These are phyloP conservation scores for Tyrophagus putrescentiae DNA, from an alignment of 1,140 invertebrate genomes.

Conservation along the genomic window DNA sequence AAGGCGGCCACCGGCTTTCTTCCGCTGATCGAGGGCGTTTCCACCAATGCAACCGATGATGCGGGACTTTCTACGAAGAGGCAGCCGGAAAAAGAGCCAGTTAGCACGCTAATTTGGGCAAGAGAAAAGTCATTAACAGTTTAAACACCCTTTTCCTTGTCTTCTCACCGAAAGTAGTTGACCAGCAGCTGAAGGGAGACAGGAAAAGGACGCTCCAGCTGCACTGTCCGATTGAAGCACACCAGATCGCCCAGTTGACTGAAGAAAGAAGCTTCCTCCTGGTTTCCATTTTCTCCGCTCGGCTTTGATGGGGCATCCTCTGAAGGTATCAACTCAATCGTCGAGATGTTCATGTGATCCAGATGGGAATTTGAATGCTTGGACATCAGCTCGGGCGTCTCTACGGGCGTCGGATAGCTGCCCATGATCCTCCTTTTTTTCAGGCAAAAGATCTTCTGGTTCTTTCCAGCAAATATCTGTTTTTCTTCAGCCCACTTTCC, in stretches of 20 bases:
- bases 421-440: too few relatives aligned
- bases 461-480: too few relatives aligned
- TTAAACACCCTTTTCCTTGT: neutral
- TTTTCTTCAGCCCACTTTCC: too few relatives aligned
- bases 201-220: neutral
- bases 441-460: too few relatives aligned
- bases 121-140: neutral
- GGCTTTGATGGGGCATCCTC: neutral
- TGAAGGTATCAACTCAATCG: neutral
- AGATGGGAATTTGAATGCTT: neutral
- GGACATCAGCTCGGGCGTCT: neutral
- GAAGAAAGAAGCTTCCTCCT: neutral
- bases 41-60: too few relatives aligned
- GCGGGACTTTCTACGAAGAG: too few relatives aligned
- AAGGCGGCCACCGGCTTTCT: too few relatives aligned
- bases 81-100: too few relatives aligned
- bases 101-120: too few relatives aligned
- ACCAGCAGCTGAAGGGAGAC: neutral
- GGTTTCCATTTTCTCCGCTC: neutral
- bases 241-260: neutral
- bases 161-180: neutral
- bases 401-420: neutral
- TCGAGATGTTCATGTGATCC: neutral
- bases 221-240: neutral
- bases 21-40: too few relatives aligned